Evolutionary conservation across 2,113 vertebrate species (phyloP), one percentile per base, ranked within the genome.

Genomic region (Syngnathus floridae): DNA sequence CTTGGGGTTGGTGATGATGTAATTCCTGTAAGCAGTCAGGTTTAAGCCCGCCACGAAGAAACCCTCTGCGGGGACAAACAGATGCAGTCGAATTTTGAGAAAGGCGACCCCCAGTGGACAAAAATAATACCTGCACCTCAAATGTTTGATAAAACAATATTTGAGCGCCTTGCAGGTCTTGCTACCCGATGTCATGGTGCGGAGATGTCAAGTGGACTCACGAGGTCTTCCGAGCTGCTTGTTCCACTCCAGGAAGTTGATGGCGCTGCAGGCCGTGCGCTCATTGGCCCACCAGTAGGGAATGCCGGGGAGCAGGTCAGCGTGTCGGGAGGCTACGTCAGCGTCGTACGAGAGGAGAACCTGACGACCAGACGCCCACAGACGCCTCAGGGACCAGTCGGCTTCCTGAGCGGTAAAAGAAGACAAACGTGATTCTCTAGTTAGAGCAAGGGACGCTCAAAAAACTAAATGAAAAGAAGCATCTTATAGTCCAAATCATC

Each of bases 251-350:
- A 97, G 80, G 72, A 90, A 95, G 0, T 43, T 64, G 68, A 93
- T 77, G 0, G 97, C 91, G 1, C 74, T 86, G 0, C 75, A 17
- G 0, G 92, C 82, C 8, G 90, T 82, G 0, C 66, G 80, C 72
- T 91, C 76, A 77, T 97, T 84, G 43, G 92, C 95, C 94, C 94
- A 96, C 93, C 91, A 94, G 86, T 95, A 95, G 0, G 93, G 92
- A 72, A 96, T 78, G 0, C 72, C 80, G 0, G 92, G 92, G 94
- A 95, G 97, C 36, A 98, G 87, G 73, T 93, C 90, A 0, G 1
- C 7, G 52, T 95, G 88, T 35, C 70, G 55, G 5, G 0, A 13
- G 55, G 90, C 80, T 0, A 76, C 10, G 16, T 26, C 0, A 11
- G 90, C 81, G 1, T 96, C 94, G 0, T 98, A 96, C 0, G 93